Evolutionary conservation across 1,140 invertebrate species (phyloP), one percentile per base, ranked within the genome.

Genomic region (Cydia amplana): DNA sequence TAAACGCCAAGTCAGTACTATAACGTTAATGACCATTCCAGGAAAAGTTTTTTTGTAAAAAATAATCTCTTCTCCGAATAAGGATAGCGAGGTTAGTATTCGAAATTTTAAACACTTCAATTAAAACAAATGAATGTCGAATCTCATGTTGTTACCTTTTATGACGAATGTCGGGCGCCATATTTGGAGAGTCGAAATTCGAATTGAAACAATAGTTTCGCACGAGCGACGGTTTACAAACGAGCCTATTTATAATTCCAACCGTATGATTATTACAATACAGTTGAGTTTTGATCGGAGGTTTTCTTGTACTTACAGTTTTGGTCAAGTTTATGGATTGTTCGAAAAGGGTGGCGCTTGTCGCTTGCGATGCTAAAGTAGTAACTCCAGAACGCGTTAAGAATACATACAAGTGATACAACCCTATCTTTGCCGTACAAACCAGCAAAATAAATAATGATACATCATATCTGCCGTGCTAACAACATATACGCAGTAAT

Each of bases 91-190:
- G 65, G 32, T 70, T 70, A 70, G 65, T 70, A 18, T 70, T 70
- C 65, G 65, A 70, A 70, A 70, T 70, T 36, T 70, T 36, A 70
- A 70, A 16, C 65, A 23, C 36, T 18, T 36, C 65, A 40, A 70
- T 70, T 70, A 70, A 60, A 70, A 36, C 65, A 36, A 18, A 70
- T 18, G 32, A 32, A 70, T 70, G 28, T 70, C 32, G 25, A 16
- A 70, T 70, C 65, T 40, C 18, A 70, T 70, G 36, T 70, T 20
- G 65, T 70, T 70, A 40, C 65, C 65, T 70, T 70, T n/a, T 70
- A 36, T 70, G 65, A 70, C 65, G 65, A 70, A 70, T 70, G 65
- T 70, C 28, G 20, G 16, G 16, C 32, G 32, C 65, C 65, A 36
- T 70, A 70, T 70, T 70, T 14, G 65, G 65, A 16, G 5, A 70